phyloP scores from a whole-genome alignment of 2,888 invertebrate species.

The Luffia ferchaultella region DNA sequence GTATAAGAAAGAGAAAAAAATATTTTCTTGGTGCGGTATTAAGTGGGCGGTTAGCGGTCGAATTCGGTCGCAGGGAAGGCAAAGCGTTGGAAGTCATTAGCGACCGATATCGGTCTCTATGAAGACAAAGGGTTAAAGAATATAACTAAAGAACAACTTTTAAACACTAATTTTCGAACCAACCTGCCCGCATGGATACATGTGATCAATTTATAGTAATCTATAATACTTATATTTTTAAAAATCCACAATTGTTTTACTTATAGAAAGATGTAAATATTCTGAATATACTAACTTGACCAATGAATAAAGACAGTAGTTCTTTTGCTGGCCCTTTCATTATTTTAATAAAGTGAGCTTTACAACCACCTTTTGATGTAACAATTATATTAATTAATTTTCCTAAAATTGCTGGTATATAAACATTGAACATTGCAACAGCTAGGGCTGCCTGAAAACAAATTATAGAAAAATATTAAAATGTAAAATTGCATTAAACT shows the following conservation, averaged over 20 bases:
- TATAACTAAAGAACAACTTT: no score
- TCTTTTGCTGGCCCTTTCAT: slow-evolving; percentile 73
- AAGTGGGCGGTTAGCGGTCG: no score
- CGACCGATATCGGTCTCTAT: no score
- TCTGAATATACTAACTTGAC: slow-evolving; percentile 67
- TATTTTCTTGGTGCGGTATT: no score
- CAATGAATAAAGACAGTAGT: slow-evolving; percentile 73
- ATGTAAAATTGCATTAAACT: no score
- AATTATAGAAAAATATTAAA: no score
- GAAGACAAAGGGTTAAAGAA: no score
- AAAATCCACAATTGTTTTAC: neutral
- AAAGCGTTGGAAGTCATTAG: no score
- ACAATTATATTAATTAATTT: slow-evolving; percentile 77
- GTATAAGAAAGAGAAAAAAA: no score
- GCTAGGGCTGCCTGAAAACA: slow-evolving; percentile 83
- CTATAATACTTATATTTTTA: neutral
- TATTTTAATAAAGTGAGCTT: slow-evolving; percentile 61
- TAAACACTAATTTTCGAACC: no score
- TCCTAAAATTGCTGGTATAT: slow-evolving; percentile 87
- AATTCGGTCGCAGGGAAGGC: no score
- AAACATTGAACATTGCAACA: slow-evolving; percentile 88
- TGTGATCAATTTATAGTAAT: neutral
- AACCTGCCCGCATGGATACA: no score
- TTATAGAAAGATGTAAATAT: neutral
- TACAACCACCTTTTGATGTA: slow-evolving; percentile 35